Percentiles rank a stretch among this genome's conserved stretches.
Conservation (phyloP, 1,140 invertebrate species). For the Drosophila trapezifrons region DNA sequence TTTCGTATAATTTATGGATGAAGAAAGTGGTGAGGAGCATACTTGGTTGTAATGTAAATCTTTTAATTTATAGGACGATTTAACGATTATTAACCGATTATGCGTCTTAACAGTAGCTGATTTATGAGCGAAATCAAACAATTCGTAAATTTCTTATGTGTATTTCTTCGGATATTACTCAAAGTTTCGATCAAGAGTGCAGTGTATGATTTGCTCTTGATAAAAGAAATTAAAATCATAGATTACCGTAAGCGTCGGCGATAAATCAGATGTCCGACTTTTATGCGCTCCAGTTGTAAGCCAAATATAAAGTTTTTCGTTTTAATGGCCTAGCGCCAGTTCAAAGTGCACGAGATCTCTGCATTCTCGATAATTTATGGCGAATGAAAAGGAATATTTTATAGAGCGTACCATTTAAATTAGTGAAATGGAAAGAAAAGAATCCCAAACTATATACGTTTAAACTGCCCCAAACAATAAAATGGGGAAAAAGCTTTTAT, state of each 20-base stretch:
- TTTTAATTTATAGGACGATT: neutral
- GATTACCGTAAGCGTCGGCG: neutral
- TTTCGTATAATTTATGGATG: slow-evolving; percentile 29
- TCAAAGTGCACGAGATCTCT: slow-evolving; percentile 49
- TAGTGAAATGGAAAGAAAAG: slow-evolving; percentile 54
- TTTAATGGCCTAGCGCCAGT: slow-evolving; percentile 55
- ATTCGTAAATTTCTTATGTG: too few species aligned
- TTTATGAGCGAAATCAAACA: neutral
- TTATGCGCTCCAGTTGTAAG: slow-evolving; percentile 45
- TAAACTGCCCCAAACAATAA: slow-evolving; percentile 28
- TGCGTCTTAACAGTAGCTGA: slow-evolving; percentile 1
- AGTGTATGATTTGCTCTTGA: neutral
- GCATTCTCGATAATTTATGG: slow-evolving; percentile 59
- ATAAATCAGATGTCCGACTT: slow-evolving; percentile 30
- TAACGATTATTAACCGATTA: neutral
- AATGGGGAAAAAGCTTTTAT: slow-evolving; percentile 41
- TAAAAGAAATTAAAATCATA: neutral
- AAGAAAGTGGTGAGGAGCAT: slow-evolving; percentile 40
- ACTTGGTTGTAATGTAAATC: neutral
- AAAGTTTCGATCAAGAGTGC: neutral
- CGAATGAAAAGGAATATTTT: slow-evolving; percentile 47
- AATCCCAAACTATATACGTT: slow-evolving; percentile 31
- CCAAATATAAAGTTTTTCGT: slow-evolving; percentile 23
- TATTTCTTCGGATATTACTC: neutral
- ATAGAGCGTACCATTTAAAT: slow-evolving; percentile 74